A percentile compares a stretch with the other conserved stretches of the same genome.
Conservation (phyloP, 1,140 invertebrate genomes). For the Drosophila bifasciata region DNA sequence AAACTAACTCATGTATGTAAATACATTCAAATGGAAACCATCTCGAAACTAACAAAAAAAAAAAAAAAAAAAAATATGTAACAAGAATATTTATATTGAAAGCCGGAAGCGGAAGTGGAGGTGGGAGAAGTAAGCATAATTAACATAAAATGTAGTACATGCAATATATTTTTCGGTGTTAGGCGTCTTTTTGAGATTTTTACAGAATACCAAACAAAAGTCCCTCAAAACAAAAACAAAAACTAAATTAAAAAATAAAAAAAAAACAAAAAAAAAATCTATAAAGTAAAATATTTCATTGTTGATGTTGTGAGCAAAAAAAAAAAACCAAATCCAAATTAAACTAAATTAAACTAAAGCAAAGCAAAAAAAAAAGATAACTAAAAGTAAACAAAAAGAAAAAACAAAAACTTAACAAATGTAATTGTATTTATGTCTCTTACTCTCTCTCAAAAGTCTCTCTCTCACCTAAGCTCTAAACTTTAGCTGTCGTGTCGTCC, state of each 20-base stretch:
- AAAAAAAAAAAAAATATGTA: too few species aligned
- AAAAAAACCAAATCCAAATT: slow-evolving; percentile 18
- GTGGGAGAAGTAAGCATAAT: slow-evolving; percentile 46
- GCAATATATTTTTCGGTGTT: slow-evolving; percentile 84
- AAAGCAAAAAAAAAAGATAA: slow-evolving; percentile 47
- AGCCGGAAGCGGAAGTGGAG: not conserved
- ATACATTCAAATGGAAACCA: slow-evolving; percentile 39
- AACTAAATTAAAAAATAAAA: slow-evolving; percentile 30
- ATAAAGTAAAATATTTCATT: slow-evolving; percentile 79
- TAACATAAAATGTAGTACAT: slow-evolving; percentile 73
- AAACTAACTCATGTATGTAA: slow-evolving; percentile 76
- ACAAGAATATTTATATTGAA: slow-evolving; percentile 31
- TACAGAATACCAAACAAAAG: slow-evolving; percentile 64
- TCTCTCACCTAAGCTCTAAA: slow-evolving; percentile 72
- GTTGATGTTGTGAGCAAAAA: slow-evolving; percentile 83
- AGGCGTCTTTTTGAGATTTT: slow-evolving; percentile 84
- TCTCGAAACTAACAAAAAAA: slow-evolving; percentile 34
- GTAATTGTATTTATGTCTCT: slow-evolving; percentile 71
- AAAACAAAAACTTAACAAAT: slow-evolving; percentile 20
- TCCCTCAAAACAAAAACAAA: slow-evolving; percentile 40
- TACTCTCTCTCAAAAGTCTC: slow-evolving; percentile 65
- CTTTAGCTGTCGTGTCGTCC: slow-evolving; percentile 74
- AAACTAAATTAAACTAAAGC: slow-evolving; percentile 51
- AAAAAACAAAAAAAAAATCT: slow-evolving; percentile 43
- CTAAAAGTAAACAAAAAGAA: too few species aligned